Base-by-base conservation (phyloP, 2,888 invertebrate genomes). In the Autographa pulchrina region DNA sequence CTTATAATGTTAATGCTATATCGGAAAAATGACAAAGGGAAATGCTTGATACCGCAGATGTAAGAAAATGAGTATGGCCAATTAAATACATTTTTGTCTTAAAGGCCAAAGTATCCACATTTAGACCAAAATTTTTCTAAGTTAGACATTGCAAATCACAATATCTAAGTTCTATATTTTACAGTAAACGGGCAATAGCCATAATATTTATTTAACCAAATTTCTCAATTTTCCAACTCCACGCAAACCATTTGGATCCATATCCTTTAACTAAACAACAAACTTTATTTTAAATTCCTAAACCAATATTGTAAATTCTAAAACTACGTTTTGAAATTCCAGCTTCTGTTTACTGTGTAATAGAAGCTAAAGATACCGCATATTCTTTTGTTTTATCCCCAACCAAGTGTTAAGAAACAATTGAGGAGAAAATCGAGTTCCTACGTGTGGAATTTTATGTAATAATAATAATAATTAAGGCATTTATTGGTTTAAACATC, bases 401-500 rank as follows among this genome's bases (percentile, higher is more conserved):
- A 52, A 43, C 48, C 65, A 74, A 79, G 70, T 62, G 67, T 63
- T 71, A 68, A 80, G 68, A 62, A 66, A 54, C 80, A 72, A 76
- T 80, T 76, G 66, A 62, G 35, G 59, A 14, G 38, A 62, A 58
- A n/a, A n/a, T n/a, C n/a, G n/a, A n/a, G n/a, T n/a, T n/a, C n/a
- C n/a, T n/a, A n/a, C n/a, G n/a, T n/a, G n/a, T n/a, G n/a, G n/a
- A n/a, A n/a, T n/a, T n/a, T n/a, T n/a, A n/a, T n/a, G n/a, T n/a
- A n/a, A n/a, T n/a, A n/a, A n/a, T n/a, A n/a, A n/a, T n/a, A n/a
- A n/a, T n/a, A n/a, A n/a, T n/a, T n/a, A n/a, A n/a, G n/a, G n/a
- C n/a, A n/a, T n/a, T n/a, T n/a, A n/a, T n/a, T n/a, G n/a, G n/a
- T n/a, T n/a, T n/a, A n/a, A n/a, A n/a, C n/a, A n/a, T n/a, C n/a